phyloP scores from a whole-genome alignment of 1,140 invertebrate species.

The Brachystomella parvula region DNA sequence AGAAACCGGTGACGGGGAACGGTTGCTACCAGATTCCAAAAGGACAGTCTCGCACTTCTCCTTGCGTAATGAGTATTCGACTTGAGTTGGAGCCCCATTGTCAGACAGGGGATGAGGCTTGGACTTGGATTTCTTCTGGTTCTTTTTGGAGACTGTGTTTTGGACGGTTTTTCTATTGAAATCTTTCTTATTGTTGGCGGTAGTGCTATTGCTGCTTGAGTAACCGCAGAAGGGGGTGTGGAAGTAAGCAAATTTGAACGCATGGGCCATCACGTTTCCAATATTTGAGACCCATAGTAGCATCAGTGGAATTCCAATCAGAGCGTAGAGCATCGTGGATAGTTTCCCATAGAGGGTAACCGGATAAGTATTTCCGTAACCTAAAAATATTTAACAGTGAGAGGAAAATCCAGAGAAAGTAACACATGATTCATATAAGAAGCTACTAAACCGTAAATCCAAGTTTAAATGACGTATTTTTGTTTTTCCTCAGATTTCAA shows the following conservation, averaged over 20 bases:
- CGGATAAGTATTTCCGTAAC: constrained; percentile 71
- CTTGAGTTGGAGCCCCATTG: constrained; percentile 23
- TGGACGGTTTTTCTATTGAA: background rate
- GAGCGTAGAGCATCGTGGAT: constrained; percentile 77
- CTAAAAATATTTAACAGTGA: too few species aligned
- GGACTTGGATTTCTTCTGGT: background rate
- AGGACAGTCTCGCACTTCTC: constrained; percentile 32
- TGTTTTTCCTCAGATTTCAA: background rate
- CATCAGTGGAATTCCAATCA: constrained; percentile 74
- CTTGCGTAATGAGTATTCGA: constrained; percentile 39
- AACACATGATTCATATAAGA: background rate
- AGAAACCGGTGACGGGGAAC: constrained; percentile 42
- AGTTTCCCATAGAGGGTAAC: constrained; percentile 66
- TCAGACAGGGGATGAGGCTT: constrained; percentile 15
- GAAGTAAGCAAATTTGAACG: constrained; percentile 62
- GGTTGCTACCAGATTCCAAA: constrained; percentile 38
- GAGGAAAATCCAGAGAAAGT: constrained; percentile 24
- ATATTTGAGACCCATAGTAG: constrained; percentile 77
- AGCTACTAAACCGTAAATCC: too few species aligned
- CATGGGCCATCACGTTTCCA: constrained; percentile 66
- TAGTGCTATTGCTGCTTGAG: background rate
- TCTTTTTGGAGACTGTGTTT: background rate
- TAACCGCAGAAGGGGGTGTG: constrained; percentile 50
- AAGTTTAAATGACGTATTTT: too few species aligned
- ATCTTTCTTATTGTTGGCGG: constrained; percentile 18